Percentiles rank a stretch among this genome's conserved stretches.
Conservation (phyloP, 2,888 invertebrate genomes). For the Craniophora ligustri region DNA sequence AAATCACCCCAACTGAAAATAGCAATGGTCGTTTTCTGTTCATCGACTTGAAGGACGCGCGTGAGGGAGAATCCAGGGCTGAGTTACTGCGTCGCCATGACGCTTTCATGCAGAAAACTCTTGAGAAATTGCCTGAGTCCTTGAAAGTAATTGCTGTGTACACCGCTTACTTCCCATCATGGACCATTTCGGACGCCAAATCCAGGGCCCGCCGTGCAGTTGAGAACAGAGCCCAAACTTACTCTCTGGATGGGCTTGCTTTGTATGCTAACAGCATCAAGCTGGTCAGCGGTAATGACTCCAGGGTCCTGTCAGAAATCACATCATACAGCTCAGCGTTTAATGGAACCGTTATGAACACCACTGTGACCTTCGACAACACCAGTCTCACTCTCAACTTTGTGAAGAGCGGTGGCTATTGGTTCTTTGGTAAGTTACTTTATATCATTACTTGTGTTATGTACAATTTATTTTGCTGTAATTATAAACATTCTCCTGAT, state of each 20-base stretch:
- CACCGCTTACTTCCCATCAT: constrained; percentile 88
- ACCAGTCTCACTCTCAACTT: constrained; percentile 70
- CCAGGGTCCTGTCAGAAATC: not conserved
- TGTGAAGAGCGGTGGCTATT: constrained; percentile 69
- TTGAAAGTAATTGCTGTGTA: constrained; percentile 87
- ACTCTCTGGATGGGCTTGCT: constrained; percentile 59
- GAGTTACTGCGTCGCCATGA: constrained; percentile 90
- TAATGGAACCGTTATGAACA: constrained; percentile 54
- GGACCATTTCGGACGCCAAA: constrained; percentile 68
- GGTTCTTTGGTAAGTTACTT: constrained; percentile 76
- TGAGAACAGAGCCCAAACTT: not conserved
- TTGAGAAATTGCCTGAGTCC: constrained; percentile 79
- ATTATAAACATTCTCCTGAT: too few species aligned
- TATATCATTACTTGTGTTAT: not conserved
- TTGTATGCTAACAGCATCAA: constrained; percentile 60
- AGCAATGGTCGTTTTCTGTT: constrained; percentile 85
- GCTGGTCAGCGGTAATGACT: constrained; percentile 28
- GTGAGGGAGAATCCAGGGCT: constrained; percentile 85
- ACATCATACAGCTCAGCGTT: constrained; percentile 31
- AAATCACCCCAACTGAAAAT: constrained; percentile 55
- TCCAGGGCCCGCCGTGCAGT: constrained; percentile 72
- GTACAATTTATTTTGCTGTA: too few species aligned
- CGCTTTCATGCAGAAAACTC: constrained; percentile 87
- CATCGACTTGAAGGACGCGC: constrained; percentile 88
- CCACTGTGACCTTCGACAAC: constrained; percentile 63